A percentile compares a stretch with the other conserved stretches of the same genome.
These are phyloP conservation scores for Pterocles gutturalis DNA, from an alignment of 2,113 vertebrate genomes.

Conservation along the genomic window DNA sequence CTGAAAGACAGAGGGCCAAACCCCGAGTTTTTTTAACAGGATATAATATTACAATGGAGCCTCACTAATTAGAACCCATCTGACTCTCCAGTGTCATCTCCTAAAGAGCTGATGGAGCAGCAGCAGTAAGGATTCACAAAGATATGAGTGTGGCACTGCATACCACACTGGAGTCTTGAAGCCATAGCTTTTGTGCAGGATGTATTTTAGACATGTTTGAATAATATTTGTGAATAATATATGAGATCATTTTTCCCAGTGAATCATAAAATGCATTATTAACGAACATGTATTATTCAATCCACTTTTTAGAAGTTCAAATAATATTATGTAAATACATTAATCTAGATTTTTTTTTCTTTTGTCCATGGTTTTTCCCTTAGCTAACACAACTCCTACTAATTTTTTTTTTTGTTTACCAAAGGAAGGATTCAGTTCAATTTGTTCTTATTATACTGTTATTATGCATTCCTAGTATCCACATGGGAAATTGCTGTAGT, in stretches of 20 bases:
- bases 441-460: conserved; percentile 8
- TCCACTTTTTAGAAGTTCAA: neutral
- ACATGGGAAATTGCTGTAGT: neutral
- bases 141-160: neutral
- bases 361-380: neutral
- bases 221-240: conserved; percentile 60
- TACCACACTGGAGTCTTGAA: neutral
- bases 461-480: neutral
- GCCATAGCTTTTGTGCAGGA: neutral
- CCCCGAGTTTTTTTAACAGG: neutral
- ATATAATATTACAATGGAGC: neutral
- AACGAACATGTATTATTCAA: neutral
- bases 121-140: neutral
- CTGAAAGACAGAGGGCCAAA: neutral
- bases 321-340: conserved; percentile 13
- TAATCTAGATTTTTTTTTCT: neutral
- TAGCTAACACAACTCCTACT: neutral
- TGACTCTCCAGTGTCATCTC: neutral
- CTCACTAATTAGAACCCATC: neutral
- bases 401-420: neutral
- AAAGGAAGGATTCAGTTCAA: neutral
- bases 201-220: conserved; percentile 14
- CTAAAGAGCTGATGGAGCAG: neutral
- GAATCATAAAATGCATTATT: conserved; percentile 45
- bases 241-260: conserved; percentile 13